A percentile compares a stretch with the other conserved stretches of the same genome.
Conservation (phyloP, 1,140 invertebrate genomes). For the Ceratina japonica region DNA sequence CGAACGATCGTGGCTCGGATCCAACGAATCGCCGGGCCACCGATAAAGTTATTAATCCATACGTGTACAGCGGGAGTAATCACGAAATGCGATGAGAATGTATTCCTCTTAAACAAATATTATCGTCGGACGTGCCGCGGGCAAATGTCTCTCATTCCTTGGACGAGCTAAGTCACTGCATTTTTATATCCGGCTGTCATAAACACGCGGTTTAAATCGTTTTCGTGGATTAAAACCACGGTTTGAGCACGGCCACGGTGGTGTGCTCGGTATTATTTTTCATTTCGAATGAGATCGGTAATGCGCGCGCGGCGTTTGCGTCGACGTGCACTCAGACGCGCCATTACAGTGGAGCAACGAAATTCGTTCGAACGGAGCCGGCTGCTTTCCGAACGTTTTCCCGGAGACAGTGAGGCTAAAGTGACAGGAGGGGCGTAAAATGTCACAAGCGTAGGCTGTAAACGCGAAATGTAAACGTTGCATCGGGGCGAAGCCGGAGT, state of each 20-base stretch:
- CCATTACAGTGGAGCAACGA: conserved; percentile 21
- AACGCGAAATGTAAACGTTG: conserved; percentile 24
- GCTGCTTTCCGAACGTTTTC: conserved; percentile 15
- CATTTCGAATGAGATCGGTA: no score
- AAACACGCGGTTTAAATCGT: no score
- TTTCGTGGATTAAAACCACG: no score
- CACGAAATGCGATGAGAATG: no score
- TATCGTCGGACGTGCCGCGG: no score
- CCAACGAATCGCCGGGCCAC: neutral
- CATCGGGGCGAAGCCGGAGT: conserved; percentile 7
- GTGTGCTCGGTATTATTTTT: no score
- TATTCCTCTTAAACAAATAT: no score
- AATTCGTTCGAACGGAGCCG: conserved; percentile 7
- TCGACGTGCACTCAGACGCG: conserved; percentile 13
- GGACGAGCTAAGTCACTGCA: no score
- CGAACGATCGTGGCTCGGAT: neutral
- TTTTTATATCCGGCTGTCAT: no score
- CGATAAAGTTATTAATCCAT: conserved; percentile 5
- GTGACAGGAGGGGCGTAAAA: conserved; percentile 25
- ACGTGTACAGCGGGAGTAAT: no score
- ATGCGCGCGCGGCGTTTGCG: neutral
- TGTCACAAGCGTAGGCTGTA: conserved; percentile 33
- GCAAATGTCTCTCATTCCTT: no score
- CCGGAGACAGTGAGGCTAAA: conserved; percentile 5
- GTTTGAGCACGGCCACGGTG: no score